Conservation (phyloP, 2,888 invertebrate genomes). For the Nomada lathburiana region DNA sequence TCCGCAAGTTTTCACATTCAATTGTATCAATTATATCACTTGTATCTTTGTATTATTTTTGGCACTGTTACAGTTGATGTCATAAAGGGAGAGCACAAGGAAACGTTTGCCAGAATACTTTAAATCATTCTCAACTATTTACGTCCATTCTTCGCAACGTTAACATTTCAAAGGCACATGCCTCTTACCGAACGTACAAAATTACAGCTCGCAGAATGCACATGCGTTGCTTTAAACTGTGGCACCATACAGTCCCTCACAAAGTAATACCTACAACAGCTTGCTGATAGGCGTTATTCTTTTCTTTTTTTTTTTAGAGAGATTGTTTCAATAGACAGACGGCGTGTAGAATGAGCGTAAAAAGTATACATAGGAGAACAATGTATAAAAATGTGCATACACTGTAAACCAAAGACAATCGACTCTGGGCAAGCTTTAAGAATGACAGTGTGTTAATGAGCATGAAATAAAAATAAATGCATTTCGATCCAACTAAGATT, state of each 20-base stretch:
- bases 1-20: constrained; percentile 38
- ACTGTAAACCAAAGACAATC: no score
- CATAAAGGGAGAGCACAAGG: constrained; percentile 28
- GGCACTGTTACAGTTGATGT: constrained; percentile 27
- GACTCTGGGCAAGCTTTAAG: no score
- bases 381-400: no score
- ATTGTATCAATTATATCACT: constrained; percentile 58
- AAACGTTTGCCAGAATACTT: constrained; percentile 29
- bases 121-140: constrained; percentile 46
- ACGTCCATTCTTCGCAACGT: constrained; percentile 3
- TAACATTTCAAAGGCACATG: neutral
- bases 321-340: neutral
- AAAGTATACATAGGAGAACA: no score
- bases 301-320: neutral
- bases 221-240: neutral
- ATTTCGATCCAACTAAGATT: no score
- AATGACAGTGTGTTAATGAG: no score
- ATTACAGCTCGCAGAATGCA: constrained; percentile 6
- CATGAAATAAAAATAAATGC: no score
- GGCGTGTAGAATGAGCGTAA: no score
- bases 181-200: neutral
- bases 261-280: neutral
- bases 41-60: constrained; percentile 65
- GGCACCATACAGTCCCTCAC: neutral
- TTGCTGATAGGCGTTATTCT: neutral